phyloP scores from a whole-genome alignment of 2,888 invertebrate species.

The Clanis bilineata region DNA sequence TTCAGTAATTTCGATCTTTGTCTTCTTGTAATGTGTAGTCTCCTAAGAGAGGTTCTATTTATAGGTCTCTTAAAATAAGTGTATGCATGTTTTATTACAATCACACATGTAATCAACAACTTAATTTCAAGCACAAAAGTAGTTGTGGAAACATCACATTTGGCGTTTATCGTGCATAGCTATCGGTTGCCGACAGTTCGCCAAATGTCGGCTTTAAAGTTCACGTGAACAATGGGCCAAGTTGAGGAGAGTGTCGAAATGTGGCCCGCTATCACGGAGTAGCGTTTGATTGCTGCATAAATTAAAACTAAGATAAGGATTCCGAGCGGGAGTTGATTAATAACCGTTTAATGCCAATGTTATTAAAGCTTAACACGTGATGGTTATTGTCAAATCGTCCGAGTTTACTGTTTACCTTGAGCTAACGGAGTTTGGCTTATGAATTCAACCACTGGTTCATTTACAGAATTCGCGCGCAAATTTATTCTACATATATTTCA shows the following conservation, averaged over 20 bases:
- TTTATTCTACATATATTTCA: no score
- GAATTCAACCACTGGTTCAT: no score
- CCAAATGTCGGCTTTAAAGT: conserved; percentile 75
- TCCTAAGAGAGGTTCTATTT: no score
- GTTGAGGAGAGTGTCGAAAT: conserved; percentile 32
- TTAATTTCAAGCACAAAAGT: neutral
- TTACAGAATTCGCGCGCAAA: no score
- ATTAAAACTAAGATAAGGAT: conserved; percentile 30
- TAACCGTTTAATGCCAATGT: neutral
- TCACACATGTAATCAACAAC: neutral
- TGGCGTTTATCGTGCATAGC: conserved; percentile 51
- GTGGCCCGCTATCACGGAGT: neutral
- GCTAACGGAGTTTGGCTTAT: neutral
- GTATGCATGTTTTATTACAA: neutral
- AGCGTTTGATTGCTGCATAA: conserved; percentile 36
- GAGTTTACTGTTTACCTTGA: neutral
- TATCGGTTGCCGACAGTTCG: conserved; percentile 65
- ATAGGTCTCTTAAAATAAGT: neutral
- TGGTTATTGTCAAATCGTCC: neutral
- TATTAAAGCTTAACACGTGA: neutral
- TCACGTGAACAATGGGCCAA: conserved; percentile 64
- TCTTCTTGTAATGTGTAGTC: no score
- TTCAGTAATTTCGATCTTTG: no score
- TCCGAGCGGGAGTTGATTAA: neutral
- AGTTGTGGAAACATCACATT: conserved; percentile 16